Conservation (phyloP, 2,113 vertebrate species). For the Gallinago undulata region DNA sequence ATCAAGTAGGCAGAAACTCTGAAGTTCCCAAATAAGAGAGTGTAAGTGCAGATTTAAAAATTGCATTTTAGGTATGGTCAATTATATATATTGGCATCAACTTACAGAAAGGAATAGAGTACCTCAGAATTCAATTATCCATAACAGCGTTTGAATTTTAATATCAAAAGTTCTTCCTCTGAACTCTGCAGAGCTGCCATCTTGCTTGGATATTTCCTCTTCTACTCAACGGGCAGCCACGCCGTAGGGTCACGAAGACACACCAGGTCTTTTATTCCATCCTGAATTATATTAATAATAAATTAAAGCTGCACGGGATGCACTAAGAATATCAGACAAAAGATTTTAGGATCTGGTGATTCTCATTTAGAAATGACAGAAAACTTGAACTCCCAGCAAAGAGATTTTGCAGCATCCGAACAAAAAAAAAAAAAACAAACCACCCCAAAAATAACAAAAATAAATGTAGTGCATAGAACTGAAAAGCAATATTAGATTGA, state of each 20-base stretch:
- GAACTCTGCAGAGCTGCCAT: not conserved
- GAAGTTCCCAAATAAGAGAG: not conserved
- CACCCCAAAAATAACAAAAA: not conserved
- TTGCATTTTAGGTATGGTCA: not conserved
- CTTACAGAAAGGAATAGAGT: not conserved
- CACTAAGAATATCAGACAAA: not conserved
- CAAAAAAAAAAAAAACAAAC: not conserved
- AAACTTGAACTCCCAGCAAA: not conserved
- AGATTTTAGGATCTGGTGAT: not conserved
- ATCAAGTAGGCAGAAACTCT: not conserved
- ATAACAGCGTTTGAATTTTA: not conserved
- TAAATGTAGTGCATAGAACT: not conserved
- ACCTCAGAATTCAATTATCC: not conserved
- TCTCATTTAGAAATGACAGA: not conserved
- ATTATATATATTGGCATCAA: not conserved
- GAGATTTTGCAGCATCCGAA: not conserved
- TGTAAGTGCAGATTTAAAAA: not conserved
- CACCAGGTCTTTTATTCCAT: not conserved
- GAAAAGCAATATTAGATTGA: not conserved
- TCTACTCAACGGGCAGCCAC: not conserved
- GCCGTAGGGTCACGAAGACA: not conserved
- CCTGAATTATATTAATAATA: not conserved
- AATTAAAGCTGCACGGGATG: not conserved
- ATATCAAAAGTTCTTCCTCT: not conserved
- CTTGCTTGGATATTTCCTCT: not conserved